Conservation (phyloP, 2,797 vertebrate species). For the Etheostoma perlongum region DNA sequence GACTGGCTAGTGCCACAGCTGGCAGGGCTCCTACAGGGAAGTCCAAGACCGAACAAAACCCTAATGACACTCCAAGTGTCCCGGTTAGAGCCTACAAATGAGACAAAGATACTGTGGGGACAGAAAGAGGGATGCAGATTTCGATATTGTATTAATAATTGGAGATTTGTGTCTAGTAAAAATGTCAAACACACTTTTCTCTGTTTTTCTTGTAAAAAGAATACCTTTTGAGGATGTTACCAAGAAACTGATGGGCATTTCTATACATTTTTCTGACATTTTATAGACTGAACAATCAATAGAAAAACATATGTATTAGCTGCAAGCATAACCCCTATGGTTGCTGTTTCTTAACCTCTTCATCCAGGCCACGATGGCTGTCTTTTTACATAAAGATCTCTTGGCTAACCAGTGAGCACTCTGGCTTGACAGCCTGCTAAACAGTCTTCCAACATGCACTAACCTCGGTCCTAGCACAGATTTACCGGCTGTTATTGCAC, state of each 20-base stretch:
- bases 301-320: neutral
- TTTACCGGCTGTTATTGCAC: slow-evolving; percentile 68
- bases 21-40: slow-evolving; percentile 61
- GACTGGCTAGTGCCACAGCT: slow-evolving; percentile 73
- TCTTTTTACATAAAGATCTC: slow-evolving; percentile 43
- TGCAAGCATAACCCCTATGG: neutral
- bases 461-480: slow-evolving; percentile 59
- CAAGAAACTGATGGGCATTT: neutral
- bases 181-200: neutral
- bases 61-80: slow-evolving; percentile 60
- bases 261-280: neutral
- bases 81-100: slow-evolving; percentile 50
- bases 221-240: neutral
- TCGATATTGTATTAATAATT: neutral
- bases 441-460: slow-evolving; percentile 68
- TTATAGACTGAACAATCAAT: neutral
- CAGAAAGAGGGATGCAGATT: slow-evolving; percentile 26
- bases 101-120: slow-evolving; percentile 48
- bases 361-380: slow-evolving; percentile 22
- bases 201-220: neutral
- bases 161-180: neutral
- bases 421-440: slow-evolving; percentile 70
- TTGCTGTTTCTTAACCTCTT: slow-evolving; percentile 31
- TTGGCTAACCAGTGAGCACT: slow-evolving; percentile 45
- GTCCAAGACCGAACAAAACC: slow-evolving; percentile 58